These are phyloP conservation scores for Pachyseris speciosa DNA, from an alignment of 64 coral and sea anemone genomes.

Conservation along the genomic window DNA sequence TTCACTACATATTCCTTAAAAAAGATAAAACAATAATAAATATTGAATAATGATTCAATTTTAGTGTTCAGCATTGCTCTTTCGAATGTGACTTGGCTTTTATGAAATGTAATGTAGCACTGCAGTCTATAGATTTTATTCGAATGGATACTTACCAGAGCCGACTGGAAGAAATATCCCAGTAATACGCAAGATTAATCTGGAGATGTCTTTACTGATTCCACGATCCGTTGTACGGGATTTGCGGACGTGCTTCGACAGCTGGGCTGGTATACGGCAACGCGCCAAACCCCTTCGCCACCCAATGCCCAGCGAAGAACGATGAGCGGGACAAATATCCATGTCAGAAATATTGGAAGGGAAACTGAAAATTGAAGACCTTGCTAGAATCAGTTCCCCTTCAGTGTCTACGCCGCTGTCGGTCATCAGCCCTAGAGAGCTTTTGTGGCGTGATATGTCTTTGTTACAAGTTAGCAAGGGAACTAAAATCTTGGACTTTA, in stretches of 20 bases:
- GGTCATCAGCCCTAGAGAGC: slow-evolving; percentile 3
- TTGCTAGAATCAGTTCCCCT: slow-evolving; percentile 66
- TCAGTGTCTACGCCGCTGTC: slow-evolving; percentile 56
- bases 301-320: slow-evolving; percentile 59
- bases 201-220: slow-evolving; percentile 39
- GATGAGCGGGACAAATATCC: slow-evolving; percentile 59
- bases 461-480: slow-evolving; percentile 50
- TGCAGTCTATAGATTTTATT: slow-evolving; percentile 8
- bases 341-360: slow-evolving; percentile 57
- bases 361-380: slow-evolving; percentile 49
- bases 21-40: background rate
- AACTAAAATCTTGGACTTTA: too few relatives aligned
- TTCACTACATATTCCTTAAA: slow-evolving; percentile 17
- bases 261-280: slow-evolving; percentile 52
- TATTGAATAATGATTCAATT: background rate
- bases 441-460: slow-evolving; percentile 34
- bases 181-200: slow-evolving; percentile 34
- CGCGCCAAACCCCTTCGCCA: slow-evolving; percentile 66
- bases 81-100: slow-evolving; percentile 9
- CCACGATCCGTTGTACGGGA: slow-evolving; percentile 53
- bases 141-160: slow-evolving; percentile 48
- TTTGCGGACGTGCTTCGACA: slow-evolving; percentile 47
- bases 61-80: slow-evolving; percentile 23
- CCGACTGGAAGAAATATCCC: slow-evolving; percentile 69
- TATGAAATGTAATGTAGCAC: slow-evolving; percentile 21